Conservation (phyloP, 2,797 vertebrate genomes). For the Limosa lapponica region DNA sequence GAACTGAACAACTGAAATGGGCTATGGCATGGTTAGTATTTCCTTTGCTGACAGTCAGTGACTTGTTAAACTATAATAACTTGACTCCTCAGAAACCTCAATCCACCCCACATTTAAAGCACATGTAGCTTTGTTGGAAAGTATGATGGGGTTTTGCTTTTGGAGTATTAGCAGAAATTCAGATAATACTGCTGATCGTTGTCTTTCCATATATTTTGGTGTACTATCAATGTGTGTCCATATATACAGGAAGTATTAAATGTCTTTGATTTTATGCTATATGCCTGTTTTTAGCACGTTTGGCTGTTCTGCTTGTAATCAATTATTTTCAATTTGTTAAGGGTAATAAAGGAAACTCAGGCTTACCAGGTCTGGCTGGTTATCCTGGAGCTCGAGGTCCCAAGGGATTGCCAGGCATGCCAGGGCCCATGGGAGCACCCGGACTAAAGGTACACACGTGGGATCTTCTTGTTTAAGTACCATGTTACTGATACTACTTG, state of each 20-base stretch:
- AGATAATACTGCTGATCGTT: background rate
- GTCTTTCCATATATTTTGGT: background rate
- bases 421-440: conserved; percentile 83
- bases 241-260: background rate
- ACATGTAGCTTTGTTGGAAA: background rate
- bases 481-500: background rate
- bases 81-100: background rate
- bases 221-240: background rate
- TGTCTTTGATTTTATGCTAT: background rate
- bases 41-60: background rate
- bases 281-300: background rate
- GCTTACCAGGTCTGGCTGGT: conserved; percentile 84
- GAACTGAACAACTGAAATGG: background rate
- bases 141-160: background rate
- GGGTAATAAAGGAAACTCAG: conserved; percentile 85
- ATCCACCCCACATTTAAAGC: background rate
- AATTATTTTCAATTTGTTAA: conserved; percentile 64
- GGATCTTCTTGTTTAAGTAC: background rate
- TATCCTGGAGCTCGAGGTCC: conserved; percentile 86
- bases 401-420: conserved; percentile 84
- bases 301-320: background rate
- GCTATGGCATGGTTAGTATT: background rate
- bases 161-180: background rate
- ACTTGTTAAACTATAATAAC: background rate
- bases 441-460: conserved; percentile 85